Evolutionary conservation across 2,797 vertebrate genomes (phyloP).

Genomic region (Hapalemur alaotrensis): DNA sequence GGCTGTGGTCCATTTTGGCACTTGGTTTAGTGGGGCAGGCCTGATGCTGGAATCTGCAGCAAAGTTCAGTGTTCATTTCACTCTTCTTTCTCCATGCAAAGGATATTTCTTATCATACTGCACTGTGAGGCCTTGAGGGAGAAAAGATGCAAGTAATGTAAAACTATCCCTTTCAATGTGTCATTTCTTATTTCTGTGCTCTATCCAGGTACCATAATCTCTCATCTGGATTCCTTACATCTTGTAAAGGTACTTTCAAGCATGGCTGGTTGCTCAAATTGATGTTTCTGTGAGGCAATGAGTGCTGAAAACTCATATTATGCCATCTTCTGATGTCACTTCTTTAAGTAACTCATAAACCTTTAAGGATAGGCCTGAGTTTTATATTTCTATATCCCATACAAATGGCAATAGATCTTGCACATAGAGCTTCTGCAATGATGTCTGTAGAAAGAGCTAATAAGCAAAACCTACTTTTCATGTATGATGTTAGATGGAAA

Average conservation of each 20-base stretch:
- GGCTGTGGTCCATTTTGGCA: not conserved
- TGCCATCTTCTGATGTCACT: not conserved
- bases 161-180: not conserved
- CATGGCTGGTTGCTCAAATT: not conserved
- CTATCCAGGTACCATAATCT: not conserved
- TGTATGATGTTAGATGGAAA: not conserved
- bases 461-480: not conserved
- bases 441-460: not conserved
- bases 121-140: not conserved
- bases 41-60: not conserved
- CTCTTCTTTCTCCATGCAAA: not conserved
- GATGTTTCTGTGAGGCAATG: not conserved
- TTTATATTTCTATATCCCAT: not conserved
- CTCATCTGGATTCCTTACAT: not conserved
- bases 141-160: too few relatives aligned
- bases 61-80: not conserved
- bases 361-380: not conserved
- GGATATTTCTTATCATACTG: not conserved
- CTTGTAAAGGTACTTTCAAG: not conserved
- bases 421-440: not conserved
- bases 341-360: not conserved
- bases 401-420: not conserved
- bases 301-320: not conserved
- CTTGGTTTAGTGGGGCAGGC: not conserved
- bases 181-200: not conserved